phyloP scores from a whole-genome alignment of 2,888 invertebrate genomes.

The Latrodectus elegans region DNA sequence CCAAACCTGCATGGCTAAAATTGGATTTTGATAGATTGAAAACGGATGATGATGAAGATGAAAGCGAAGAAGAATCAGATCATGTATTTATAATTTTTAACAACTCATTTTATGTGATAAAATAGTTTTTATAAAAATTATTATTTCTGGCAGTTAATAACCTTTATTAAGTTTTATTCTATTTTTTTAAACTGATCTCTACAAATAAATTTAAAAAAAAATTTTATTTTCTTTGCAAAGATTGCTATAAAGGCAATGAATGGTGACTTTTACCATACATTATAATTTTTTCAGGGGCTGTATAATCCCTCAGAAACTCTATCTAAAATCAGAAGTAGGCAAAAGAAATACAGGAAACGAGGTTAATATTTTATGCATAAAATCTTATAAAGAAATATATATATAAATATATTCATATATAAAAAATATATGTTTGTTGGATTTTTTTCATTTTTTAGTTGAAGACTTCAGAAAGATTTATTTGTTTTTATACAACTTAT shows the following conservation, averaged over 20 bases:
- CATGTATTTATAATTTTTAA: constrained; percentile 4
- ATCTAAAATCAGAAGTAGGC: constrained; percentile 48
- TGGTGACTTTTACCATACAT: not conserved
- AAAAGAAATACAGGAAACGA: constrained; percentile 45
- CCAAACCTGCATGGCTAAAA: constrained; percentile 93
- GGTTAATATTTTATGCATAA: constrained; percentile 10
- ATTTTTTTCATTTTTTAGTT: constrained; percentile 46
- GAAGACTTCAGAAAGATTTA: constrained; percentile 83
- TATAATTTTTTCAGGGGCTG: constrained; percentile 9
- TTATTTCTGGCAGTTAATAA: too few relatives aligned
- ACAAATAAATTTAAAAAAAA: too few relatives aligned
- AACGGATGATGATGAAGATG: constrained; percentile 83
- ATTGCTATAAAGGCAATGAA: too few relatives aligned
- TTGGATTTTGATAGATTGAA: constrained; percentile 94
- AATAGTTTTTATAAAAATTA: too few relatives aligned
- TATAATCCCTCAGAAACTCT: constrained; percentile 48
- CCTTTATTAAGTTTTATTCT: too few relatives aligned
- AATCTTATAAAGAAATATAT: too few relatives aligned
- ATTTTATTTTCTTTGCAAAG: too few relatives aligned
- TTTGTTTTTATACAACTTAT: constrained; percentile 89
- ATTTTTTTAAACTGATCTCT: too few relatives aligned
- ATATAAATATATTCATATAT: too few relatives aligned
- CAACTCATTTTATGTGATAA: too few relatives aligned
- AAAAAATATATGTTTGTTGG: not conserved
- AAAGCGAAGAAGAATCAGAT: constrained; percentile 76